Conservation (phyloP, 2,113 vertebrate genomes). For the Hippolais icterina region DNA sequence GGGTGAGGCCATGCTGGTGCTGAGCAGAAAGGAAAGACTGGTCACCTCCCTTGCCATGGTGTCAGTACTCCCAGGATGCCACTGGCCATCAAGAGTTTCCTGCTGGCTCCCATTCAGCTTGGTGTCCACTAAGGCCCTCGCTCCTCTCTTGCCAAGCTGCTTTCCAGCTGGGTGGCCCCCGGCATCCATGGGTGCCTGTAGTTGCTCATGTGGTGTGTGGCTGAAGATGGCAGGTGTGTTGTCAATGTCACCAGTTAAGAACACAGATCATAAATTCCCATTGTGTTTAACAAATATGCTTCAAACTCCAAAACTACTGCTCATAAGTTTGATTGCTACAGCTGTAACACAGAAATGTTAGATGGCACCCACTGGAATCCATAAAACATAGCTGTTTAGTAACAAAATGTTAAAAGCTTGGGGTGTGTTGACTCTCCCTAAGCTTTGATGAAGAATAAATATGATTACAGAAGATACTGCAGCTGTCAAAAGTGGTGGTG, state of each 20-base stretch:
- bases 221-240: not conserved
- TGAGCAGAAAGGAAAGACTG: not conserved
- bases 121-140: not conserved
- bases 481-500: not conserved
- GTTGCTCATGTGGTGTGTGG: not conserved
- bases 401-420: not conserved
- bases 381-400: not conserved
- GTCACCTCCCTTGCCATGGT: not conserved
- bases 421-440: not conserved
- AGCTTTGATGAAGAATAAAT: slow-evolving; percentile 24
- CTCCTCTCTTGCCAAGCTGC: not conserved
- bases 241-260: not conserved
- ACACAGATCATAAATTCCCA: not conserved
- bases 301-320: not conserved
- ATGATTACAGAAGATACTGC: slow-evolving; percentile 13
- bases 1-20: not conserved
- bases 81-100: rapidly evolving
- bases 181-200: not conserved
- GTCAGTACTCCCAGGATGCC: not conserved
- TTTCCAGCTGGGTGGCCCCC: not conserved
- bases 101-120: not conserved
- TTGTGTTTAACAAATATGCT: not conserved
- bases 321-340: not conserved
- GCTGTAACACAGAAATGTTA: not conserved
- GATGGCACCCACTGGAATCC: not conserved